Conservation (phyloP, 1,140 invertebrate genomes). For the Zaprionus nigranus region DNA sequence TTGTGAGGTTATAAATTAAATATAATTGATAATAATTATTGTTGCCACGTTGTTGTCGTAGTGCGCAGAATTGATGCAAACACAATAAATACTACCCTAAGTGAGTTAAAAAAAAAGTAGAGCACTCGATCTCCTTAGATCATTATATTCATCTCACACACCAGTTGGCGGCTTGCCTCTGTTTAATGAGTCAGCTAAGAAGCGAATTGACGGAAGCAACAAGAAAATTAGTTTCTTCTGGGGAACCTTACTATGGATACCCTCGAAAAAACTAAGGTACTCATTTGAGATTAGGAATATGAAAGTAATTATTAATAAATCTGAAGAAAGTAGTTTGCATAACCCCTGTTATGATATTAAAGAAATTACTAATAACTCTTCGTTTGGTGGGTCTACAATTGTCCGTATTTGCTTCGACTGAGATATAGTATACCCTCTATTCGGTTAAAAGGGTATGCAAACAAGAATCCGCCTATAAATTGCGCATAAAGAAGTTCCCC, state of each 20-base stretch:
- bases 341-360: too few species aligned
- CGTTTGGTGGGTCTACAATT: too few species aligned
- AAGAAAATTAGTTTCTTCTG: neutral
- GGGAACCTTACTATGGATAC: neutral
- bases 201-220: conserved; percentile 6
- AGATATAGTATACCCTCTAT: neutral
- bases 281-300: neutral
- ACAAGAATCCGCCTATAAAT: conserved; percentile 67
- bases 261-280: neutral
- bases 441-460: neutral
- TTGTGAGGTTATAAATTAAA: conserved; percentile 40
- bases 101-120: conserved; percentile 13
- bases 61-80: neutral
- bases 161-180: conserved; percentile 2
- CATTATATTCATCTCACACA: conserved; percentile 38
- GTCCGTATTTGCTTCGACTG: too few species aligned
- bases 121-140: conserved; percentile 21
- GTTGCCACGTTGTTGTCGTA: conserved; percentile 16
- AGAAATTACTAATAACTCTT: neutral
- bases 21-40: conserved; percentile 47
- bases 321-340: neutral
- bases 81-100: conserved; percentile 10
- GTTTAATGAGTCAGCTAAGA: conserved; percentile 33
- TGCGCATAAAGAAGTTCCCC: conserved; percentile 52
- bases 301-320: neutral